Percentiles rank a stretch among this genome's conserved stretches.
Conservation (phyloP, 2,888 invertebrate species). For the Caenorhabditis sp. region DNA sequence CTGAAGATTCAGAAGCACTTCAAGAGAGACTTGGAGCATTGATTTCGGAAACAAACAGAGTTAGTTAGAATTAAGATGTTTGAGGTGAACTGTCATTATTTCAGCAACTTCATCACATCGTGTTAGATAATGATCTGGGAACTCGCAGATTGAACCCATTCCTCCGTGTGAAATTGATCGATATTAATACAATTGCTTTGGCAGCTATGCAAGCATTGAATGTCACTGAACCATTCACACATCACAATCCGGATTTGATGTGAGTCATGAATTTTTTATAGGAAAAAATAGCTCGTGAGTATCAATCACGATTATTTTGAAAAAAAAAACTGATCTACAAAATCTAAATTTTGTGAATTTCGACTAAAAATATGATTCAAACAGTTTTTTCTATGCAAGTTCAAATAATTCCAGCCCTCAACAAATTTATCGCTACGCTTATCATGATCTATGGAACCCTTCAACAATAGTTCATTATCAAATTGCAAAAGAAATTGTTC, state of each 20-base stretch:
- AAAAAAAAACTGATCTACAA: too few species aligned
- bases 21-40: constrained; percentile 46
- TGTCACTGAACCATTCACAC: constrained; percentile 59
- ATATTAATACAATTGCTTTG: constrained; percentile 57
- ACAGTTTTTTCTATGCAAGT: too few species aligned
- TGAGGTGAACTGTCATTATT: constrained; percentile 3
- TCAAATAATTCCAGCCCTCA: constrained; percentile 43
- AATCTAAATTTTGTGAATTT: too few species aligned
- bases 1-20: constrained; percentile 53
- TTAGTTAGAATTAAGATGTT: constrained; percentile 2
- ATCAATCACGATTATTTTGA: background rate
- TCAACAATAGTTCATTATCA: constrained; percentile 62
- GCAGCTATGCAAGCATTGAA: constrained; percentile 58
- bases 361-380: too few species aligned
- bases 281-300: background rate
- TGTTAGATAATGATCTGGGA: constrained; percentile 54
- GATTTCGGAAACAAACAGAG: constrained; percentile 55
- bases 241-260: constrained; percentile 55
- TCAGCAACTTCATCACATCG: constrained; percentile 54
- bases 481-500: constrained; percentile 55
- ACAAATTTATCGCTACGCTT: constrained; percentile 56
- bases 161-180: constrained; percentile 49
- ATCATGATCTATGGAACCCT: constrained; percentile 63
- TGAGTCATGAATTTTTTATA: constrained; percentile 19
- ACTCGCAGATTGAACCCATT: constrained; percentile 42